Evolutionary conservation across 92 coral and sea anemone species (phyloP).

Genomic region (Montipora capitata): DNA sequence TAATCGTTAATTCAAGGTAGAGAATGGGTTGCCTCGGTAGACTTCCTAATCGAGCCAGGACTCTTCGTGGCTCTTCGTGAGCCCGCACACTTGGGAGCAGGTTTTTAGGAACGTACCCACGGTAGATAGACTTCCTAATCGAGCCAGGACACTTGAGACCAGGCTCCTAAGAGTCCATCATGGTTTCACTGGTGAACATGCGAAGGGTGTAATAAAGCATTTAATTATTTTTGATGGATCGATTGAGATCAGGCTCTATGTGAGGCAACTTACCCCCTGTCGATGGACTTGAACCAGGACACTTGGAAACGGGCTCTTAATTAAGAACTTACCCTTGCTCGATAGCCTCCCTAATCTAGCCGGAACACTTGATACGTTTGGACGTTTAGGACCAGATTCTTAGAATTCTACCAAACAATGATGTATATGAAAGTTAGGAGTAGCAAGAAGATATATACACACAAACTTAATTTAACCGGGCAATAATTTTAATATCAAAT

Average conservation of each 20-base stretch:
- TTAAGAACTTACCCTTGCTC: background rate
- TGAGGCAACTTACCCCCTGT: no score
- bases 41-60: slow-evolving; percentile 17
- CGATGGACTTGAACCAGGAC: background rate
- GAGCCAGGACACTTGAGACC: no score
- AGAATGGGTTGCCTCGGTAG: no score
- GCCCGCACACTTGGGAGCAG: slow-evolving; percentile 32
- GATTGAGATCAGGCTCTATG: background rate
- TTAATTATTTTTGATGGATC: background rate
- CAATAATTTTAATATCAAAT: slow-evolving; percentile 1
- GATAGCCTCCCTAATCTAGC: background rate
- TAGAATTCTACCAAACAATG: slow-evolving; percentile 1
- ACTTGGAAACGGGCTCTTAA: slow-evolving; percentile 21
- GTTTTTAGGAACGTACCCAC: background rate
- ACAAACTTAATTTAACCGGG: background rate
- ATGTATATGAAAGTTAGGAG: slow-evolving; percentile 9
- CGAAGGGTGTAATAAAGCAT: no score
- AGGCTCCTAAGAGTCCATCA: background rate
- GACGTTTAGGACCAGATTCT: no score
- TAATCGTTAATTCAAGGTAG: no score
- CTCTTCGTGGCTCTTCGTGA: slow-evolving; percentile 24
- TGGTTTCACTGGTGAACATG: background rate
- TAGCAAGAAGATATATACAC: slow-evolving; percentile 16
- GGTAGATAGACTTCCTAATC: no score
- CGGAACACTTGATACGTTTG: slow-evolving; percentile 2